These are phyloP conservation scores for Chaenogobius annularis DNA, from an alignment of 2,113 vertebrate species.

Conservation along the genomic window DNA sequence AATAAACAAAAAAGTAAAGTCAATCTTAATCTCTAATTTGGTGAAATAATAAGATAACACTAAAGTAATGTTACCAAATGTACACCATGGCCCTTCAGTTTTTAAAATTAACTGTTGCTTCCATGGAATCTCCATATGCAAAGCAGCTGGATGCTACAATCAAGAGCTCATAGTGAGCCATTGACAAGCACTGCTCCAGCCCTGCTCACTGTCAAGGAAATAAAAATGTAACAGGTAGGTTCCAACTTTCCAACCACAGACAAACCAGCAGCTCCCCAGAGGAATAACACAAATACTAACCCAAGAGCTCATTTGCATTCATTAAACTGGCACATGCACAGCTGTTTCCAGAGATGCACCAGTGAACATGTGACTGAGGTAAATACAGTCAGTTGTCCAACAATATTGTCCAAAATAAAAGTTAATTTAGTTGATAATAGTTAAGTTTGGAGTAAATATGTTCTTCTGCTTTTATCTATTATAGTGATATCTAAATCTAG, in stretches of 20 bases:
- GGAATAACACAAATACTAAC: constrained; percentile 34
- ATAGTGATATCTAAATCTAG: too few relatives aligned
- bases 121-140: constrained; percentile 76
- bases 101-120: constrained; percentile 62
- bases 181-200: constrained; percentile 19
- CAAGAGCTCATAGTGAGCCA: constrained; percentile 28
- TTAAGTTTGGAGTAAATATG: neutral
- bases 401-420: neutral
- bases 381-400: constrained; percentile 10
- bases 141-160: constrained; percentile 53
- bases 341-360: constrained; percentile 17
- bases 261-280: constrained; percentile 28
- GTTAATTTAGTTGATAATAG: neutral
- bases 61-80: constrained; percentile 61
- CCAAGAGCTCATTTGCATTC: constrained; percentile 42
- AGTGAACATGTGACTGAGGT: neutral
- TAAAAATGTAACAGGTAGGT: constrained; percentile 48
- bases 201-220: constrained; percentile 59
- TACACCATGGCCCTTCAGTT: constrained; percentile 47
- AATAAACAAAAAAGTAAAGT: too few relatives aligned
- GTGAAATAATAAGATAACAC: too few relatives aligned
- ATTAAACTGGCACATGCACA: constrained; percentile 14
- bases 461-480: too few relatives aligned
- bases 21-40: too few relatives aligned
- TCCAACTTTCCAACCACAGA: constrained; percentile 59